Conservation (phyloP, 2,888 invertebrate species). For the Ischnura elegans region DNA sequence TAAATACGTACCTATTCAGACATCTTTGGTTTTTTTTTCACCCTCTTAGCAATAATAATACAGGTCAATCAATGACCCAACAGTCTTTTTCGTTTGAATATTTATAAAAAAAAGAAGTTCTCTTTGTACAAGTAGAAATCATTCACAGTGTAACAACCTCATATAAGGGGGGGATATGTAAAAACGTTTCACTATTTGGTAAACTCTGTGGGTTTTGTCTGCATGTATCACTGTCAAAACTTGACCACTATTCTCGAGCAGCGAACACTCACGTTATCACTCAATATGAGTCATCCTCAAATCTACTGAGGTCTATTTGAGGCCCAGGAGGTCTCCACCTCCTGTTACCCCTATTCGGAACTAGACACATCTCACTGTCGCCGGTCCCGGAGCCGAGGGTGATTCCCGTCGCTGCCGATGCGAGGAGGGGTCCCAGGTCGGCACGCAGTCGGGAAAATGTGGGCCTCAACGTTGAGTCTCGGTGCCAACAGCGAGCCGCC, state of each 20-base stretch:
- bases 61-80: neutral
- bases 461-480: slow-evolving; percentile 86
- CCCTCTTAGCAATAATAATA: slow-evolving; percentile 15
- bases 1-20: neutral
- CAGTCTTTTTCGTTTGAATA: slow-evolving; percentile 9
- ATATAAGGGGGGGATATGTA: neutral
- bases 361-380: slow-evolving; percentile 57
- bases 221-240: neutral
- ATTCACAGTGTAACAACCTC: slow-evolving; percentile 22
- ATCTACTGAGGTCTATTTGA: slow-evolving; percentile 47
- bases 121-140: slow-evolving; percentile 52
- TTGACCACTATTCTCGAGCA: neutral
- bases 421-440: slow-evolving; percentile 75
- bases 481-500: slow-evolving; percentile 83
- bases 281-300: slow-evolving; percentile 61
- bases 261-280: neutral
- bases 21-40: slow-evolving; percentile 52
- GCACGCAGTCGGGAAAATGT: slow-evolving; percentile 83
- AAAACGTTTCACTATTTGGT: neutral
- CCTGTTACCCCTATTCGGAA: slow-evolving; percentile 35
- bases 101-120: neutral
- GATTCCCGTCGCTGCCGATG: slow-evolving; percentile 74
- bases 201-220: neutral
- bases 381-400: slow-evolving; percentile 67
- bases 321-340: slow-evolving; percentile 57